Conservation (phyloP, 64 coral and sea anemone species). For the Stichodactyla helianthus region DNA sequence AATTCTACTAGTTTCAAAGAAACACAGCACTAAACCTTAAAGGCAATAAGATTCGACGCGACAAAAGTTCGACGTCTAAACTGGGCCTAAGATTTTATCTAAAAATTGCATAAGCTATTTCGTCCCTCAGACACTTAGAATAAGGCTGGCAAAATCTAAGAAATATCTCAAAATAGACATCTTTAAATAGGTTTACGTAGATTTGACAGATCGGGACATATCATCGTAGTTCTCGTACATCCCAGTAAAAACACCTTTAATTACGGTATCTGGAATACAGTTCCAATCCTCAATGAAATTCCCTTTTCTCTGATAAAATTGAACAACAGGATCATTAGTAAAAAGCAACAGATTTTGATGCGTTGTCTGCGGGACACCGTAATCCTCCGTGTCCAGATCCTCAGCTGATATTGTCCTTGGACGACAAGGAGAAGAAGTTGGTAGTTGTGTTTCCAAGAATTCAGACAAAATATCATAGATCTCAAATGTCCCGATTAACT, state of each 20-base stretch:
- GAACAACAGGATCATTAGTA: constrained; percentile 60
- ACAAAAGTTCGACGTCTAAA: too few relatives aligned
- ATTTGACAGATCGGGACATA: not conserved
- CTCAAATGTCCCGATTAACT: constrained; percentile 40
- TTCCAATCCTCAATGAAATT: constrained; percentile 13
- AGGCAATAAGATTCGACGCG: too few relatives aligned
- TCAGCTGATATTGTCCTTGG: constrained; percentile 41
- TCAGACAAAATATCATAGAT: constrained; percentile 40
- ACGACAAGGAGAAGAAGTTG: not conserved
- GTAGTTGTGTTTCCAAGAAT: constrained; percentile 63
- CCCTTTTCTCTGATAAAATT: not conserved
- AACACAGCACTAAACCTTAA: too few relatives aligned
- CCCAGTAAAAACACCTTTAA: constrained; percentile 32
- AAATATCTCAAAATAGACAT: not conserved
- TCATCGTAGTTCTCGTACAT: constrained; percentile 7
- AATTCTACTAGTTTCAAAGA: too few relatives aligned
- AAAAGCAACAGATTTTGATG: constrained; percentile 86
- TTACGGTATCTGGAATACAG: constrained; percentile 39
- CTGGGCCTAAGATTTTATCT: not conserved
- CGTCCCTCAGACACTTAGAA: not conserved
- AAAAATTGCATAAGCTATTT: not conserved
- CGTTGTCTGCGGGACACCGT: constrained; percentile 16
- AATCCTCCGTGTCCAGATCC: constrained; percentile 28
- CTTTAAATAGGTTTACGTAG: not conserved
- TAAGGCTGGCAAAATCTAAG: not conserved